Percentiles rank a stretch among this genome's conserved stretches.
Conservation (phyloP, 1,140 invertebrate species). For the Drosophila melanica region DNA sequence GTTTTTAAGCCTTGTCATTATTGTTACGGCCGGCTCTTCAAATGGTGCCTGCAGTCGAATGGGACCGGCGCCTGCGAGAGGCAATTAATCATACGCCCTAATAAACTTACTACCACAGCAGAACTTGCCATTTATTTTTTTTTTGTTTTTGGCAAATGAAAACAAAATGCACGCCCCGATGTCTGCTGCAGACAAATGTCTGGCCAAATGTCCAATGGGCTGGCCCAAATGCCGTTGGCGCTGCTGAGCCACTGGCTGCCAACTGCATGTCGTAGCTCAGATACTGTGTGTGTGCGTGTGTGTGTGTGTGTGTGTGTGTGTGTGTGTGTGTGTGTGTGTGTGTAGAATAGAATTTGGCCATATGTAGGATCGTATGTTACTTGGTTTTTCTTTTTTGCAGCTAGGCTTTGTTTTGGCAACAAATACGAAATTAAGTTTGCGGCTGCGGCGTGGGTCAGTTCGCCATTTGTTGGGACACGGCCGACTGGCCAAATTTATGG, state of each 20-base stretch:
- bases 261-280: slow-evolving; percentile 58
- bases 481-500: slow-evolving; percentile 61
- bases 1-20: slow-evolving; percentile 22
- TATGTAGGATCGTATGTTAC: not conserved
- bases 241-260: slow-evolving; percentile 39
- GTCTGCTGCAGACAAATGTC: slow-evolving; percentile 76
- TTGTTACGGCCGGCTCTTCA: slow-evolving; percentile 25
- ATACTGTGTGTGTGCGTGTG: not conserved
- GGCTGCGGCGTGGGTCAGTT: slow-evolving; percentile 31
- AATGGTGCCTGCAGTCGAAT: slow-evolving; percentile 40
- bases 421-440: slow-evolving; percentile 66
- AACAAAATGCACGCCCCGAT: slow-evolving; percentile 76
- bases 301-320: not conserved
- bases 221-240: slow-evolving; percentile 34
- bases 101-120: slow-evolving; percentile 63
- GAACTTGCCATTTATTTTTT: slow-evolving; percentile 36
- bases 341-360: not conserved
- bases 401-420: slow-evolving; percentile 48
- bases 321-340: not conserved
- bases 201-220: slow-evolving; percentile 75
- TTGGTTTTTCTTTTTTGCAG: not conserved
- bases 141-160: slow-evolving; percentile 65
- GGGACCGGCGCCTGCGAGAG: slow-evolving; percentile 63
- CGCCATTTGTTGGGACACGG: slow-evolving; percentile 57
- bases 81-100: slow-evolving; percentile 75